A percentile compares a stretch with the other conserved stretches of the same genome.
These are phyloP conservation scores for Eumeta japonica DNA, from an alignment of 1,140 invertebrate species.

Conservation along the genomic window DNA sequence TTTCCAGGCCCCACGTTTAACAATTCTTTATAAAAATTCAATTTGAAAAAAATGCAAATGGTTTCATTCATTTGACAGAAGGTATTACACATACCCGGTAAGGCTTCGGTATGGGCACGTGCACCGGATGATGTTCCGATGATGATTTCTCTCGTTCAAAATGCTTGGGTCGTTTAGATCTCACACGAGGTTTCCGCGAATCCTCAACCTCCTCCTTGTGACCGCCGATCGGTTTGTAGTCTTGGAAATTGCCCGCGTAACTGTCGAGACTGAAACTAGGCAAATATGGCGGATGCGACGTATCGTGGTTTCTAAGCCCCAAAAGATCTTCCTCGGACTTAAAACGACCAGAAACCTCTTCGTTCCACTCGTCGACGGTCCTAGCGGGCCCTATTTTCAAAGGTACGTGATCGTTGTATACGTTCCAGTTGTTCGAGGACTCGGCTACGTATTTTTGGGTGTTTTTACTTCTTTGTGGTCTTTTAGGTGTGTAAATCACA, in stretches of 20 bases:
- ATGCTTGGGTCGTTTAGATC: conserved; percentile 34
- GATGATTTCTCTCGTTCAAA: conserved; percentile 36
- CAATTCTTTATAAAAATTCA: too few species aligned
- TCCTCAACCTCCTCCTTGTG: conserved; percentile 40
- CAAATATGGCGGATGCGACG: conserved; percentile 30
- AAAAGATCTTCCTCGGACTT: conserved; percentile 48
- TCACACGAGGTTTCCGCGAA: conserved; percentile 41
- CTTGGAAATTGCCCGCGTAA: conserved; percentile 17
- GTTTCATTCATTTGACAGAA: not conserved
- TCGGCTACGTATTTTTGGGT: too few species aligned
- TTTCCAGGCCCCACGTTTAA: too few species aligned
- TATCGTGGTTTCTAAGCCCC: conserved; percentile 41
- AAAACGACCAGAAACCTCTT: conserved; percentile 25
- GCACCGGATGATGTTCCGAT: conserved; percentile 32
- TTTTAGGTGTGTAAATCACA: conserved; percentile 38
- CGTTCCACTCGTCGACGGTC: conserved; percentile 26
- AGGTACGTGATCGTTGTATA: too few species aligned
- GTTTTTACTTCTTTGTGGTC: conserved; percentile 14
- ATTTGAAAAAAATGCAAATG: too few species aligned
- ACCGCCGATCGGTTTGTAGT: conserved; percentile 9
- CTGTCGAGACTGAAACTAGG: conserved; percentile 29
- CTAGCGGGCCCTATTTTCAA: too few species aligned
- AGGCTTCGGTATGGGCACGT: conserved; percentile 38
- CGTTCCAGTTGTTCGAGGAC: too few species aligned
- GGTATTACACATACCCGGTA: conserved; percentile 36